These are phyloP conservation scores for Cynopterus brachyotis DNA, from an alignment of 2,113 vertebrate genomes.

Conservation along the genomic window DNA sequence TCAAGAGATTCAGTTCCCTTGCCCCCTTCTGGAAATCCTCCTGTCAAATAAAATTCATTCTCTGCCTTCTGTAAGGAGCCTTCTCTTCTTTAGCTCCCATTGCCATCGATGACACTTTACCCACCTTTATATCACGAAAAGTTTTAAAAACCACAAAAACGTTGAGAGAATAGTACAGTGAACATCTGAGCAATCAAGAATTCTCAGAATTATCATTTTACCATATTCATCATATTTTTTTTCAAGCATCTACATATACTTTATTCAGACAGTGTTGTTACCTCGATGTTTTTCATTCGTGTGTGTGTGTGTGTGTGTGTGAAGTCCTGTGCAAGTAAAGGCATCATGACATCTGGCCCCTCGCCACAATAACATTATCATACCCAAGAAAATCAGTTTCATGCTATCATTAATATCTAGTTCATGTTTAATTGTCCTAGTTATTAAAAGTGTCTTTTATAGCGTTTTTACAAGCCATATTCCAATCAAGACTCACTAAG, in stretches of 20 bases:
- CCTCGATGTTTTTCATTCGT: neutral
- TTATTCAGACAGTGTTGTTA: neutral
- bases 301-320: neutral
- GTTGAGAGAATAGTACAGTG: neutral
- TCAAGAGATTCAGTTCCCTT: neutral
- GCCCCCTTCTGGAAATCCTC: neutral
- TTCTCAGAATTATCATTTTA: neutral
- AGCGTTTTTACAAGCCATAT: neutral
- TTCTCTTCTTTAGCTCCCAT: neutral
- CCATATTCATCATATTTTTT: neutral
- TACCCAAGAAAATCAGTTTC: neutral
- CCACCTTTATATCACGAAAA: neutral
- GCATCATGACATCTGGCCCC: neutral
- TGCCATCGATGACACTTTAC: neutral
- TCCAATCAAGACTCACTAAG: neutral
- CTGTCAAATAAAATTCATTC: neutral
- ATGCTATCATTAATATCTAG: neutral
- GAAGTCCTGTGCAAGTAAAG: neutral
- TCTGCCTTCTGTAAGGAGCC: neutral
- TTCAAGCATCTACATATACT: neutral
- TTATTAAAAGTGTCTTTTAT: neutral
- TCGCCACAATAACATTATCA: neutral
- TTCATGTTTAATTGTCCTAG: neutral
- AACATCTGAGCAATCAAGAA: neutral
- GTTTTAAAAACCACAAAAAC: neutral